phyloP scores from a whole-genome alignment of 1,140 invertebrate species.

The Melanaphis sacchari region DNA sequence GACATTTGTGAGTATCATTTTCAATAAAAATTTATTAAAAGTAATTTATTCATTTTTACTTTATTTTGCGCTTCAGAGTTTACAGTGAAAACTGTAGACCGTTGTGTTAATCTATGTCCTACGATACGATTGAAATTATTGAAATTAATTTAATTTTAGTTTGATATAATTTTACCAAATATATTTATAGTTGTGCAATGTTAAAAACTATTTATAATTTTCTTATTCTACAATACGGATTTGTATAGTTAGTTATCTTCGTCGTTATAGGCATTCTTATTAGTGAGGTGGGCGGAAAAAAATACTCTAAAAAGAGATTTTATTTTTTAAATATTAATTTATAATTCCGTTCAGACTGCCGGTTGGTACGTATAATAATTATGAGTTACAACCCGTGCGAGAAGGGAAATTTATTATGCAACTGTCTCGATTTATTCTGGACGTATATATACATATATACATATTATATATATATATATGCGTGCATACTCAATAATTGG shows the following conservation, averaged over 20 bases:
- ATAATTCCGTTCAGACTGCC: too few species aligned
- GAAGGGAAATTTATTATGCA: constrained; percentile 44
- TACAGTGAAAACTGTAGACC: neutral
- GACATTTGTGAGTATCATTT: constrained; percentile 79
- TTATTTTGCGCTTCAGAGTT: neutral
- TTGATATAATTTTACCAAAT: neutral
- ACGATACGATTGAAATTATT: neutral
- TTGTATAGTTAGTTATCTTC: neutral
- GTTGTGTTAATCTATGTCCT: neutral
- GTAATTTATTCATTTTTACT: neutral
- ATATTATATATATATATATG: neutral
- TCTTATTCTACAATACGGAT: neutral
- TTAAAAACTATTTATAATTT: neutral
- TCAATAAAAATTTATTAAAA: neutral
- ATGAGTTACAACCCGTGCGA: neutral
- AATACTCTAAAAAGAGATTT: neutral
- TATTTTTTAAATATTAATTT: neutral
- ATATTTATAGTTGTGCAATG: constrained; percentile 4
- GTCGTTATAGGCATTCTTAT: neutral
- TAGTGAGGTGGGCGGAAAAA: too few species aligned
- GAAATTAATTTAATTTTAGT: neutral
- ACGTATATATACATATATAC: neutral
- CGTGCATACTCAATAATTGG: neutral
- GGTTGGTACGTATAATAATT: neutral
- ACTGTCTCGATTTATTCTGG: constrained; percentile 21